phyloP scores from a whole-genome alignment of 2,797 vertebrate species.

The Picus viridis region DNA sequence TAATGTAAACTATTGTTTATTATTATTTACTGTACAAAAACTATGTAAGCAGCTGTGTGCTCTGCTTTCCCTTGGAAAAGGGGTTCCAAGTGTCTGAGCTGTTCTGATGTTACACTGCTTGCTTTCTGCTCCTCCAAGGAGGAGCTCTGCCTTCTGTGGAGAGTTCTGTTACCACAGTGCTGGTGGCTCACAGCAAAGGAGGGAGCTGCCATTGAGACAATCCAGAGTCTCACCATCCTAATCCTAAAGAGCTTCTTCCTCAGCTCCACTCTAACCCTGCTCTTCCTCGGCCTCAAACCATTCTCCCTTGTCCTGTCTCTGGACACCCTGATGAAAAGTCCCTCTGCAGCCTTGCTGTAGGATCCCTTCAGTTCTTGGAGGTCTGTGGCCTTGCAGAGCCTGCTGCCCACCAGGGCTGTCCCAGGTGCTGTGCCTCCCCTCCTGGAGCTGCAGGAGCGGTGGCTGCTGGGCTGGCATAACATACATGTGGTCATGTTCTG shows the following conservation, averaged over 20 bases:
- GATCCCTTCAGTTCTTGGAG: too few relatives aligned
- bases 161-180: background rate
- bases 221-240: background rate
- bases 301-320: too few relatives aligned
- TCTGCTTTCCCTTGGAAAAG: background rate
- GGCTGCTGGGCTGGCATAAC: constrained; percentile 61
- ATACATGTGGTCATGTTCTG: constrained; percentile 63
- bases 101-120: background rate
- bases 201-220: background rate
- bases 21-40: too few relatives aligned
- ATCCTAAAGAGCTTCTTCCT: too few relatives aligned
- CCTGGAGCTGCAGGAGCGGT: background rate
- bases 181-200: background rate
- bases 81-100: fast-evolving
- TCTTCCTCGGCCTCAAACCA: too few relatives aligned
- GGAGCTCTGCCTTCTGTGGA: background rate
- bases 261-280: too few relatives aligned
- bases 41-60: constrained; percentile 75
- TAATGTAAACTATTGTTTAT: too few relatives aligned
- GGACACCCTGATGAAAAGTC: too few relatives aligned
- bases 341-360: too few relatives aligned
- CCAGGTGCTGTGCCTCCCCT: background rate
- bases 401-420: background rate
- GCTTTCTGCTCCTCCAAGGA: background rate
- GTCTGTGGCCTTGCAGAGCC: background rate